phyloP scores from a whole-genome alignment of 2,888 invertebrate genomes.

The Pterostichus niger region DNA sequence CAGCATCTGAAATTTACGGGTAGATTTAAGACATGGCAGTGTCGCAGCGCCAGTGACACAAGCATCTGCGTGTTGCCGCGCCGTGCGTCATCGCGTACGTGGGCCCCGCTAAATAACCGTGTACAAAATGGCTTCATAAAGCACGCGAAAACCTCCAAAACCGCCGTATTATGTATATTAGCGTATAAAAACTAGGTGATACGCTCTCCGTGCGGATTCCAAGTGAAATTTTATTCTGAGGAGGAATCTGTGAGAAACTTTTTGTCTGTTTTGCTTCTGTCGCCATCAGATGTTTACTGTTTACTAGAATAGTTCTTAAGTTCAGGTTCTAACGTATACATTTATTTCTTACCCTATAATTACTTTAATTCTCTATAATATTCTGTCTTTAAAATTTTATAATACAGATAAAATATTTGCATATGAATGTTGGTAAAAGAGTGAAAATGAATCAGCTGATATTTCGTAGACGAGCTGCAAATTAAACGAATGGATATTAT shows the following conservation, averaged over 20 bases:
- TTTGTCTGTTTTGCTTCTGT: conserved; percentile 25
- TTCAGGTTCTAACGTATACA: no score
- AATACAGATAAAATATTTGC: no score
- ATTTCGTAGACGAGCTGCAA: no score
- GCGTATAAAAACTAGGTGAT: conserved; percentile 59
- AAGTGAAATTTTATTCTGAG: conserved; percentile 66
- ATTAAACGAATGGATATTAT: no score
- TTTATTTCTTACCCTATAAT: no score
- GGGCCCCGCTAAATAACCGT: conserved; percentile 59
- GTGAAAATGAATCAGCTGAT: no score
- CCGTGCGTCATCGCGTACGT: conserved; percentile 22
- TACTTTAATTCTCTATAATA: no score
- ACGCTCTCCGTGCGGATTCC: conserved; percentile 28
- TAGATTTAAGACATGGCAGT: conserved; percentile 17
- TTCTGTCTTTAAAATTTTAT: no score
- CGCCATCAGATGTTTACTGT: background rate
- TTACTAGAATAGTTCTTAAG: no score
- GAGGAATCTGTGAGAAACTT: conserved; percentile 46
- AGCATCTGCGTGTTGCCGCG: conserved; percentile 27
- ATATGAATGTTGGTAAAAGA: no score
- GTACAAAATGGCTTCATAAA: conserved; percentile 67
- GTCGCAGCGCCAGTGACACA: conserved; percentile 2
- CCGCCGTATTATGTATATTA: conserved; percentile 65
- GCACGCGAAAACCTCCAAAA: conserved; percentile 31
- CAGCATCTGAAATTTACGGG: background rate